Base-by-base conservation (phyloP, 2,113 vertebrate species). In the Misgurnus mizolepis region DNA sequence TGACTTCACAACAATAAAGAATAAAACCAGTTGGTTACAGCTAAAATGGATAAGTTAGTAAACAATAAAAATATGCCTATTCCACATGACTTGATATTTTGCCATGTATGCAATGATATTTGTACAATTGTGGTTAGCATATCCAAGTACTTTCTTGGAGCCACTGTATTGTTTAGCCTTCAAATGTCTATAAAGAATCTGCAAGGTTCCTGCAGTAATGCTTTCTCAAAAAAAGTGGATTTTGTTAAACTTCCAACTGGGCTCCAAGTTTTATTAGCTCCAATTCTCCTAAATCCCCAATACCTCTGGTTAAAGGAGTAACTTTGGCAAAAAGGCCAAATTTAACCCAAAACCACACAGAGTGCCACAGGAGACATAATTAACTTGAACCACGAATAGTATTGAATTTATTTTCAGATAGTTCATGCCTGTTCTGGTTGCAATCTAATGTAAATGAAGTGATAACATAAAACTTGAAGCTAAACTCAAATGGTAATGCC, bases 381-480 rank as follows among this genome's bases (percentile, higher is more conserved):
- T 74, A 74, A 55, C 39, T 45, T 55, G 45, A 45, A 40, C 70
- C 70, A 73, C 10, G 70, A 73, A 73, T 45, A 60, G 70, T 60
- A 60, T 60, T 60, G 55, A n/a, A 73, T 73, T 73, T 73, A 73
- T 73, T 73, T 60, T 60, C 61, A 74, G 55, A 60, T 55, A 3
- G 40, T 61, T 73, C 71, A 61, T 74, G 71, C 55, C 71, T 61
- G 55, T 74, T 74, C 71, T 45, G 40, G 39, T 74, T 27, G 55
- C 55, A 74, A 74, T 73, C 71, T 74, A 60, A 74, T 74, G 53
- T 45, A 74, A 74, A 74, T 74, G 17, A 74, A 40, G 55, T 74
- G 71, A 61, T 45, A 74, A 74, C 71, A 43, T 74, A 40, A 73
- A 73, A 73, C 70, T 60, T 73, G n/a, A 60, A 74, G 55, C 55